Evolutionary conservation across 2,888 invertebrate species (phyloP), one percentile per base, ranked within the genome.

Genomic region (Aleiodes testaceus): DNA sequence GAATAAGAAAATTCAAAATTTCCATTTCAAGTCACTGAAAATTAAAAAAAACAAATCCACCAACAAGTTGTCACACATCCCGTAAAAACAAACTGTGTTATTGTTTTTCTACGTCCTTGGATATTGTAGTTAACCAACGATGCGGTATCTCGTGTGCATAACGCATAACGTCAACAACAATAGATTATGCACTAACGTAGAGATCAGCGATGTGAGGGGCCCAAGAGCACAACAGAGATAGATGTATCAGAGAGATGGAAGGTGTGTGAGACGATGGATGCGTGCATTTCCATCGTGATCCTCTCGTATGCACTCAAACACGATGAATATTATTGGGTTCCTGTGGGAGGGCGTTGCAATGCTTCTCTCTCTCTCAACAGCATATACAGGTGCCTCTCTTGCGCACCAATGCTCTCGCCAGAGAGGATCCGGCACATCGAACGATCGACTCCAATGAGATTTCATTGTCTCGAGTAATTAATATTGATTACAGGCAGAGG

Each of bases 391-490:
- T 66, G 16, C 72, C 73, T 65, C 66, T 65, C 49, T 64, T 20
- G 30, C 67, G 45, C 45, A 67, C 66, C 66, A 22, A 72, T 66
- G 72, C 73, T 71, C 69, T 66, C 70, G 59, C 64, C 66, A 68
- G 77, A 74, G 78, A 80, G 80, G 79, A 50, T 68, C 78, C 83
- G 81, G 59, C 42, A 42, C 59, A 80, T 81, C 85, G 80, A 85
- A 84, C 87, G 85, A 87, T 87, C 86, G 84, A 87, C 81, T 87
- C 85, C 86, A 87, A 87, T 87, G 86, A 87, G 87, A 87, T 87
- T 86, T 87, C 85, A 87, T 87, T 87, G 87, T 87, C 86, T 84
- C 84, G 84, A 85, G 86, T 87, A 87, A 87, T 87, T 87, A 87
- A 87, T 87, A 87, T 87, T 87, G 87, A 87, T 87, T 87, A 86